Evolutionary conservation across 2,888 invertebrate genomes (phyloP).

Genomic region (Amphipoea lucens): DNA sequence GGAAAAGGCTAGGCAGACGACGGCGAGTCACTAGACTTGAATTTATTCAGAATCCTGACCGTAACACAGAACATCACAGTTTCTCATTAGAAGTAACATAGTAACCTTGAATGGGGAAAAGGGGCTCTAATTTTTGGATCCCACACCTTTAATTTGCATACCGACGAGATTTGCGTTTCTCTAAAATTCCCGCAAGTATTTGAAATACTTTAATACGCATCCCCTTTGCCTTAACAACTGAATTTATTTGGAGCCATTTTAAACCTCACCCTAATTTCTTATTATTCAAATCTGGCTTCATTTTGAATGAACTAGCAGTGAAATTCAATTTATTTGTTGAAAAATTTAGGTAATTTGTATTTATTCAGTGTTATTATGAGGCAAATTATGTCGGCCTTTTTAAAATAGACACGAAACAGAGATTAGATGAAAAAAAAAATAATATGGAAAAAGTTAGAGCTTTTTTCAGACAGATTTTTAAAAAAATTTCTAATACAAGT

Average conservation of each 20-base stretch:
- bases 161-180: constrained; percentile 20
- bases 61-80: neutral
- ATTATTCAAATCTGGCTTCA: constrained; percentile 51
- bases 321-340: constrained; percentile 22
- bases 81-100: constrained; percentile 15
- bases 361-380: constrained; percentile 1
- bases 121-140: constrained; percentile 13
- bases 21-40: neutral
- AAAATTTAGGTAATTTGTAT: constrained; percentile 8
- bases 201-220: constrained; percentile 43
- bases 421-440: neutral
- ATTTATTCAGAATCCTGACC: neutral
- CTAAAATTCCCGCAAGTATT: constrained; percentile 42
- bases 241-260: constrained; percentile 48
- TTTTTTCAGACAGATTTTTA: too few species aligned
- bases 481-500: neutral
- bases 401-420: neutral
- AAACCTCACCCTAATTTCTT: constrained; percentile 43
- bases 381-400: constrained; percentile 13
- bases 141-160: constrained; percentile 46
- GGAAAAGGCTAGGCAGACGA: neutral
- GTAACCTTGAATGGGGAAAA: constrained; percentile 5
- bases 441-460: neutral
- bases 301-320: constrained; percentile 32
- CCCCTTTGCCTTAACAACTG: constrained; percentile 40